Conservation (phyloP, 2,797 vertebrate genomes). For the Lutjanus campechanus region DNA sequence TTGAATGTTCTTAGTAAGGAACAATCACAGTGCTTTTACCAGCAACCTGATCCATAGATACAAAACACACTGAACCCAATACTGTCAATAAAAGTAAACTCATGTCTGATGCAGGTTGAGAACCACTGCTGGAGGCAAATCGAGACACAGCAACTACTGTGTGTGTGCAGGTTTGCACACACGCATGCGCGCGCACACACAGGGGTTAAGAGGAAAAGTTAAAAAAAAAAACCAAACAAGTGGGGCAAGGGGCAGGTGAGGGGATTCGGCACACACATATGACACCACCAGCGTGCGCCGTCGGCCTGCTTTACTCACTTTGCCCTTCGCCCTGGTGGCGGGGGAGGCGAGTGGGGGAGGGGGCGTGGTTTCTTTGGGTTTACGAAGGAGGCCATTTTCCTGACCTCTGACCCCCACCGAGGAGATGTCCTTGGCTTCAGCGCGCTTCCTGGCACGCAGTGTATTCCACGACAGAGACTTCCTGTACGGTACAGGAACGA, state of each 20-base stretch:
- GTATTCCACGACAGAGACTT: constrained; percentile 99
- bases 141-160: constrained; percentile 5
- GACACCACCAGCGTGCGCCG: constrained; percentile 59
- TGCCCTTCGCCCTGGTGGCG: constrained; percentile 68
- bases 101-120: constrained; percentile 54
- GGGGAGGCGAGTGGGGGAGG: constrained; percentile 66
- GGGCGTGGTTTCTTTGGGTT: constrained; percentile 73
- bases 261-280: constrained; percentile 51
- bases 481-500: constrained; percentile 88
- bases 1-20: no score
- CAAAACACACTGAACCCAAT: background rate
- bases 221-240: no score
- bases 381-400: constrained; percentile 79
- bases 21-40: background rate
- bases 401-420: constrained; percentile 73
- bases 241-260: constrained; percentile 30
- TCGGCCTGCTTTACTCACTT: constrained; percentile 80
- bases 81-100: background rate
- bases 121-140: constrained; percentile 48
- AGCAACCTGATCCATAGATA: background rate
- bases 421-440: constrained; percentile 81
- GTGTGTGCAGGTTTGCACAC: constrained; percentile 38
- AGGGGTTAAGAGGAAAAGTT: constrained; percentile 41
- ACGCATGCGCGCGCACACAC: constrained; percentile 33
- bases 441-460: constrained; percentile 97